Conservation (phyloP, 2,113 vertebrate genomes). For the Agelaius phoeniceus region DNA sequence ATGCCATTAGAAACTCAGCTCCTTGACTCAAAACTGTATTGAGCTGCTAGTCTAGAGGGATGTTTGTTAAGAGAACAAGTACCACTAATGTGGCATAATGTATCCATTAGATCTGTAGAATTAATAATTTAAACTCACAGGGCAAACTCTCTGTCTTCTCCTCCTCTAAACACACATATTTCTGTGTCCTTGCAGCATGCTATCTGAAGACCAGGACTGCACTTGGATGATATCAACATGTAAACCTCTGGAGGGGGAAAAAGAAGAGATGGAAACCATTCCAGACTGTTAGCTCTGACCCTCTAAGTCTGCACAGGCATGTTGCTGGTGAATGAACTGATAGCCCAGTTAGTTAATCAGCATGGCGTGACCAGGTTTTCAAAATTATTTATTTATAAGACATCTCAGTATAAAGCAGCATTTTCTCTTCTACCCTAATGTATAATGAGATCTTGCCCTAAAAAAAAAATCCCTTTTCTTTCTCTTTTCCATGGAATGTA, state of each 20-base stretch:
- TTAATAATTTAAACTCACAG: constrained; percentile 65
- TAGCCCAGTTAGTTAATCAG: constrained; percentile 23
- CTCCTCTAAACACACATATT: constrained; percentile 15
- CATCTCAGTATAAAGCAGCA: constrained; percentile 11
- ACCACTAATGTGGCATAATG: constrained; percentile 58
- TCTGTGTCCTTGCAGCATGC: constrained; percentile 62
- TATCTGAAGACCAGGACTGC: constrained; percentile 24
- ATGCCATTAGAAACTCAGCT: constrained; percentile 29
- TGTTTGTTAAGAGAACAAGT: constrained; percentile 58
- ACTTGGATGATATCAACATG: constrained; percentile 23
- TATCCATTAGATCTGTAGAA: constrained; percentile 58
- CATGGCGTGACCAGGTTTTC: constrained; percentile 24
- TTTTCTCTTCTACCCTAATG: not conserved
- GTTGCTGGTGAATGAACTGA: constrained; percentile 61
- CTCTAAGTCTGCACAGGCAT: constrained; percentile 70
- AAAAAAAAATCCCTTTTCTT: not conserved
- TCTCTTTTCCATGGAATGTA: not conserved
- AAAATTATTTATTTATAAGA: constrained; percentile 13
- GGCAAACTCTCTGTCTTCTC: constrained; percentile 7
- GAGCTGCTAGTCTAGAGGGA: constrained; percentile 47
- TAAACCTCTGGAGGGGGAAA: not conserved
- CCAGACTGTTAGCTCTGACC: constrained; percentile 59
- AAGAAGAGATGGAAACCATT: constrained; percentile 55
- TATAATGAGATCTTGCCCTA: not conserved
- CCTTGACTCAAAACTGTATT: constrained; percentile 39